Conservation (phyloP, 1,140 invertebrate genomes). For the Diachasma alloeum region DNA sequence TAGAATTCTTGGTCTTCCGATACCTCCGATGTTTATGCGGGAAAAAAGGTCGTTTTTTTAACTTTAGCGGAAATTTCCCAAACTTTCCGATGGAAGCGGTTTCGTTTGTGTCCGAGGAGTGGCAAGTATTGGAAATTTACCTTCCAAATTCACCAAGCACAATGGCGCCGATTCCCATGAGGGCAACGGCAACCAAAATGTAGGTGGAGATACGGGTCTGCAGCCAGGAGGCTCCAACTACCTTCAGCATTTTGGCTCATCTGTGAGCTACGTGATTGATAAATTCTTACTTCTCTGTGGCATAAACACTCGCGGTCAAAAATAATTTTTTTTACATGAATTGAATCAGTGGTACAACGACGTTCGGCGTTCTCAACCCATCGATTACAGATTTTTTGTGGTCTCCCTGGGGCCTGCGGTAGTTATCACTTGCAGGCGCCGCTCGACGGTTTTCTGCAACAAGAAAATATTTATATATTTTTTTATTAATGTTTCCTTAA, state of each 20-base stretch:
- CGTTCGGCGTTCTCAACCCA: constrained; percentile 59
- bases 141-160: constrained; percentile 73
- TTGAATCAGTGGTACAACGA: constrained; percentile 27
- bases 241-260: constrained; percentile 74
- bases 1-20: too few relatives aligned
- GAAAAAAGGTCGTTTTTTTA: too few relatives aligned
- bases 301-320: background rate
- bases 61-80: too few relatives aligned
- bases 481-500: too few relatives aligned
- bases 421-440: constrained; percentile 1
- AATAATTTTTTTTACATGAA: constrained; percentile 4
- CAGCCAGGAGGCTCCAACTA: constrained; percentile 80
- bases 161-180: constrained; percentile 73
- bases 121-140: constrained; percentile 50
- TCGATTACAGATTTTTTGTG: constrained; percentile 52
- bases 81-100: too few relatives aligned
- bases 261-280: constrained; percentile 41
- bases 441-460: background rate
- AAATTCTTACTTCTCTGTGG: constrained; percentile 16
- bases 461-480: background rate
- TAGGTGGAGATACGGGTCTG: constrained; percentile 78
- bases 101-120: background rate
- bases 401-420: constrained; percentile 11
- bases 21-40: too few relatives aligned
- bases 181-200: constrained; percentile 71